A percentile compares a stretch with the other conserved stretches of the same genome.
phyloP scores from a whole-genome alignment of 2,113 vertebrate genomes.

The Oncorhynchus kisutch region DNA sequence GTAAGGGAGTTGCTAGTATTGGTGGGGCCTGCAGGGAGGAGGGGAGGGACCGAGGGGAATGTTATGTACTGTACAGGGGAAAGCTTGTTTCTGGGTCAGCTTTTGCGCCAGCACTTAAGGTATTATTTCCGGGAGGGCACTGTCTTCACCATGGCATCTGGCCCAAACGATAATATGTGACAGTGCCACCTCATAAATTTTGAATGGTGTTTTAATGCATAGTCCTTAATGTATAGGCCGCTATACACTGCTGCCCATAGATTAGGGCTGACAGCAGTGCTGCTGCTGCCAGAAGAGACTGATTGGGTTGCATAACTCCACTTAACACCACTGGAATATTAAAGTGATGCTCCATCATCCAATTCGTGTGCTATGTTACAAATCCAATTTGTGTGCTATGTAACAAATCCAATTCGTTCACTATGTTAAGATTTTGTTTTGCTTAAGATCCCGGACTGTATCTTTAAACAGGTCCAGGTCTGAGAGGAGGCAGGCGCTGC shows the following conservation, averaged over 20 bases:
- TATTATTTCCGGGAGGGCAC: not conserved
- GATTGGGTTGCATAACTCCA: conserved; percentile 10
- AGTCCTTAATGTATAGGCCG: not conserved
- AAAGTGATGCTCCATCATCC: not conserved
- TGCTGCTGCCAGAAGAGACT: not conserved
- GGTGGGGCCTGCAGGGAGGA: too few species aligned
- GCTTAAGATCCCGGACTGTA: too few species aligned
- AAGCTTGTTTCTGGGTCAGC: not conserved
- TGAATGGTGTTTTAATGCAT: not conserved
- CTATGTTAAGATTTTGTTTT: too few species aligned
- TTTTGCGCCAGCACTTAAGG: not conserved
- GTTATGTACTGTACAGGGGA: not conserved
- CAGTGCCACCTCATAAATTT: not conserved
- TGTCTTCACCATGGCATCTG: not conserved
- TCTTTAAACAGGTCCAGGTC: too few species aligned
- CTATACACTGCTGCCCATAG: not conserved
- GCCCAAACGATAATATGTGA: not conserved
- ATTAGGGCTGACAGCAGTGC: not conserved
- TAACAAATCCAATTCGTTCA: too few species aligned
- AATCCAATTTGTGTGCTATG: too few species aligned
- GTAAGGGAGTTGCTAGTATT: not conserved
- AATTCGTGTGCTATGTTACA: too few species aligned
- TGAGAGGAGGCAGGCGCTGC: too few species aligned
- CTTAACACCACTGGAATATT: conserved; percentile 10
- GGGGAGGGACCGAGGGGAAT: not conserved